These are phyloP conservation scores for Barypeithes pellucidus DNA, from an alignment of 2,888 invertebrate species.

Conservation along the genomic window DNA sequence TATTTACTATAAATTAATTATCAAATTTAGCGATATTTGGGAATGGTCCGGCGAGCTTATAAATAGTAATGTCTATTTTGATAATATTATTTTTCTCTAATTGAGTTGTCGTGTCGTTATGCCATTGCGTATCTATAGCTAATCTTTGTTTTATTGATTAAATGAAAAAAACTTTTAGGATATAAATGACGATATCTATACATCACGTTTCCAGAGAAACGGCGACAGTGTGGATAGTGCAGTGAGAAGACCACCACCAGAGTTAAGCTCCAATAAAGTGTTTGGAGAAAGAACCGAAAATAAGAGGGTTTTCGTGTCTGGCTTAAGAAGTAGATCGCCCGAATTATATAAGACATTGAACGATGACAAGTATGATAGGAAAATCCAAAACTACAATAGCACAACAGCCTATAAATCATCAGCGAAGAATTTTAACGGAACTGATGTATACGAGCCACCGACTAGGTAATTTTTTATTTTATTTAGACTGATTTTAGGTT, in stretches of 20 bases:
- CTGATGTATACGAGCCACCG: conserved; percentile 69
- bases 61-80: no score
- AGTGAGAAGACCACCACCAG: conserved; percentile 42
- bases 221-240: conserved; percentile 64
- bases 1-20: no score
- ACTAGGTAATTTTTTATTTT: conserved; percentile 60
- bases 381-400: conserved; percentile 60
- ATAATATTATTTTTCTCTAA: no score
- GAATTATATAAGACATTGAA: conserved; percentile 82
- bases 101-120: no score
- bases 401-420: conserved; percentile 62
- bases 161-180: no score
- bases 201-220: conserved; percentile 75
- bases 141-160: no score
- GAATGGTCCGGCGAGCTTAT: no score
- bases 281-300: conserved; percentile 47
- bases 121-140: no score
- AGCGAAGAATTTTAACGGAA: conserved; percentile 64
- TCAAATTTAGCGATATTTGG: no score
- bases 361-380: conserved; percentile 70
- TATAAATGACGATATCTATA: conserved; percentile 72
- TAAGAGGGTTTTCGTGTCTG: conserved; percentile 80
- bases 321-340: conserved; percentile 80
- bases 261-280: conserved; percentile 28
- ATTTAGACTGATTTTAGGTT: background rate